Evolutionary conservation across 2,888 invertebrate species (phyloP).

Genomic region (Eupithecia exiguata): DNA sequence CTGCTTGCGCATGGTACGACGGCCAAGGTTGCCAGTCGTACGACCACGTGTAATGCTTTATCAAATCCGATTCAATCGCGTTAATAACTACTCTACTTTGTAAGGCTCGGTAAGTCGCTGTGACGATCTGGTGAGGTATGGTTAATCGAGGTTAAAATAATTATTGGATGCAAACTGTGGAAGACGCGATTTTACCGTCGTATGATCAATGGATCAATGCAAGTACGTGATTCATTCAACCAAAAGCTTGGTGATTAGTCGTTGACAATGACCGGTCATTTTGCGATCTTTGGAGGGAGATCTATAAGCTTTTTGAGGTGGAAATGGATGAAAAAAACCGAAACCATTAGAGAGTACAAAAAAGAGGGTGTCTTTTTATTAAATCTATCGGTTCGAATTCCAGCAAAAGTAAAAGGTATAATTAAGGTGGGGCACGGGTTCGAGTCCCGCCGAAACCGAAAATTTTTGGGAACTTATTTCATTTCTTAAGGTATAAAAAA

Average conservation of each 20-base stretch:
- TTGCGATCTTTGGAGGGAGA: no score
- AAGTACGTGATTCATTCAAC: background rate
- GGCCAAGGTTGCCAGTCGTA: conserved; percentile 38
- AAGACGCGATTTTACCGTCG: background rate
- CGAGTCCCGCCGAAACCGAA: no score
- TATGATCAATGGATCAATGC: background rate
- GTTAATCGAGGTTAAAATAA: background rate
- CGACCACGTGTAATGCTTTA: conserved; percentile 24
- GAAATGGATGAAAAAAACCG: no score
- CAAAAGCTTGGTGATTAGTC: background rate
- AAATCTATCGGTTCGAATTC: no score
- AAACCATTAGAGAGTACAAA: no score
- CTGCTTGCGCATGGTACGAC: conserved; percentile 39
- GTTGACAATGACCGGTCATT: no score
- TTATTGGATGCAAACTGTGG: background rate
- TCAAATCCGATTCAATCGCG: conserved; percentile 16
- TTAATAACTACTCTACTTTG: background rate
- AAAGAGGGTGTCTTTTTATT: no score
- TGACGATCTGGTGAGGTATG: background rate
- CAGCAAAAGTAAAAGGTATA: no score
- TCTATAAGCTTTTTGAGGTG: no score
- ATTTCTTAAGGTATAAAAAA: no score
- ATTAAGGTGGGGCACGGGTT: no score
- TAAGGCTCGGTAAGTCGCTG: background rate
- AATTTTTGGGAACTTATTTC: no score